Evolutionary conservation across 2,888 invertebrate genomes (phyloP).

Genomic region (Metopia argyrocephala): DNA sequence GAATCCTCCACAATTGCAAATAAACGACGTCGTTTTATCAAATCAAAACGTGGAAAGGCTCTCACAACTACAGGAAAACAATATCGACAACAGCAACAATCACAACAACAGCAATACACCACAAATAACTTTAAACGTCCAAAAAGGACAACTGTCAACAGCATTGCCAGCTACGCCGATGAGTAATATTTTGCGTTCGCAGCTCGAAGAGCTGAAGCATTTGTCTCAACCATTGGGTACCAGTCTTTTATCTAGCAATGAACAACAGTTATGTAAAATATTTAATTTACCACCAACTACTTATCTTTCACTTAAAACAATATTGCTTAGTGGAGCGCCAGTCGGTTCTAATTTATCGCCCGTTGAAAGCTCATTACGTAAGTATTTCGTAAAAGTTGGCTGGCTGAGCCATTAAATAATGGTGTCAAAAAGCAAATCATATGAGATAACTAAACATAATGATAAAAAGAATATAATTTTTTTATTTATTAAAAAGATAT

Average conservation of each 20-base stretch:
- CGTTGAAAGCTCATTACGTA: conserved; percentile 79
- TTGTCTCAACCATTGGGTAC: conserved; percentile 76
- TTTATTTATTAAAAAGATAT: no score
- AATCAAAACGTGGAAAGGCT: conserved; percentile 59
- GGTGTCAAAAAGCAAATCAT: no score
- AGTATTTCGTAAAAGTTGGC: conserved; percentile 77
- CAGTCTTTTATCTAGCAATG: conserved; percentile 84
- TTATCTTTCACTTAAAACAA: conserved; percentile 93
- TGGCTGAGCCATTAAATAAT: conserved; percentile 76
- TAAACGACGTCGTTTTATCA: conserved; percentile 68
- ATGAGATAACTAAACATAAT: no score
- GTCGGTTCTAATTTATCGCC: conserved; percentile 69
- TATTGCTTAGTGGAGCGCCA: conserved; percentile 82
- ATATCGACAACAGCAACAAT: conserved; percentile 56
- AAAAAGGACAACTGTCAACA: conserved; percentile 61
- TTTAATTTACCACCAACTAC: conserved; percentile 91
- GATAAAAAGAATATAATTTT: no score
- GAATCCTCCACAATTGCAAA: conserved; percentile 65
- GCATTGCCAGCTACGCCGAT: conserved; percentile 71
- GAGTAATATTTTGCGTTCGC: conserved; percentile 81
- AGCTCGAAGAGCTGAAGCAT: conserved; percentile 74
- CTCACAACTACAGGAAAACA: conserved; percentile 61
- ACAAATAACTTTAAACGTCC: conserved; percentile 43
- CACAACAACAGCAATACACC: conserved; percentile 48
- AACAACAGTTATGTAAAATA: conserved; percentile 86